phyloP scores from a whole-genome alignment of 2,888 invertebrate genomes.

The Steinernema carpocapsae region DNA sequence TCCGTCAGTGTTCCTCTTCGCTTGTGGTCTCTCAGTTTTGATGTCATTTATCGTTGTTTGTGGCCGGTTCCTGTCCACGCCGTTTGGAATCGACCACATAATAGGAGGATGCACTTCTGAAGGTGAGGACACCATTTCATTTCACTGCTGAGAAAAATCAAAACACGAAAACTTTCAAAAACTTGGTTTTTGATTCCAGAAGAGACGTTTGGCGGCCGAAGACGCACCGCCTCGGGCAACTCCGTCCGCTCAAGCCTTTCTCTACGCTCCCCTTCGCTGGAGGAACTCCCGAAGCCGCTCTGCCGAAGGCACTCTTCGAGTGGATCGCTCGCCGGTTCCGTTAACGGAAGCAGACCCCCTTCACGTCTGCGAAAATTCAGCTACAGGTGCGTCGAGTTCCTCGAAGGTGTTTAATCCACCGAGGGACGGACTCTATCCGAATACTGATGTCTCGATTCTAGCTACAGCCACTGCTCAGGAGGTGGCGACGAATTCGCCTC shows the following conservation, averaged over 20 bases:
- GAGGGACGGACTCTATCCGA: too few species aligned
- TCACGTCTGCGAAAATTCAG: constrained; percentile 26
- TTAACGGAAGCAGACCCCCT: constrained; percentile 12
- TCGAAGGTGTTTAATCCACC: too few species aligned
- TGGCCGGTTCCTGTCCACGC: constrained; percentile 42
- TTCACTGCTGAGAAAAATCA: not conserved
- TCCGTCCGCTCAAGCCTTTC: constrained; percentile 41
- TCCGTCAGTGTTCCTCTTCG: constrained; percentile 61
- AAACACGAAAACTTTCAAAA: not conserved
- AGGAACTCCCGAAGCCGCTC: constrained; percentile 61
- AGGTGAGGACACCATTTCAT: not conserved
- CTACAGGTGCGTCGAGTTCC: not conserved
- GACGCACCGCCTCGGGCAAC: constrained; percentile 41
- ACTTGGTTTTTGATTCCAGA: not conserved
- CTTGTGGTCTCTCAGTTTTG: constrained; percentile 60
- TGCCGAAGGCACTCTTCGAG: constrained; percentile 58
- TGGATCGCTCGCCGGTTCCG: constrained; percentile 32
- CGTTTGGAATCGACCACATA: constrained; percentile 21
- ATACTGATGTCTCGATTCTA: too few species aligned
- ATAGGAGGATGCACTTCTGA: constrained; percentile 16
- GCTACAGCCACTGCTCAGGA: constrained; percentile 41
- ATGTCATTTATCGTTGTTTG: constrained; percentile 62
- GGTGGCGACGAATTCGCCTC: constrained; percentile 37
- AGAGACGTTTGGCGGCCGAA: constrained; percentile 34
- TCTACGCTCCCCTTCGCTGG: constrained; percentile 43